Evolutionary conservation across 1,140 invertebrate species (phyloP).

Genomic region (Sipha flava): DNA sequence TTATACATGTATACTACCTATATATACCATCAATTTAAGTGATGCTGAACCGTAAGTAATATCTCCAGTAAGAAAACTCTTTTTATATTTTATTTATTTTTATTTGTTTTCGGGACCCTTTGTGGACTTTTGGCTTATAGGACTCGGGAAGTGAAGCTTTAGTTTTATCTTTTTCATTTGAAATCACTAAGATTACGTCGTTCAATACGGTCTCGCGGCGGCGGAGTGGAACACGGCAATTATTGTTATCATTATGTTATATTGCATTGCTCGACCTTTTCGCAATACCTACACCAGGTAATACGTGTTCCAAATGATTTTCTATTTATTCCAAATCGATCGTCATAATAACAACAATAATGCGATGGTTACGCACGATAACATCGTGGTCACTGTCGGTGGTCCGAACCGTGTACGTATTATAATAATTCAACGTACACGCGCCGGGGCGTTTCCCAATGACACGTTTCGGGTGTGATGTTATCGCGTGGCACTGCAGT

Average conservation of each 20-base stretch:
- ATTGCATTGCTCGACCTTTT: too few relatives aligned
- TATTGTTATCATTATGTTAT: neutral
- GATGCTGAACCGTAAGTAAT: constrained; percentile 17
- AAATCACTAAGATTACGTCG: neutral
- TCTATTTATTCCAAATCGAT: neutral
- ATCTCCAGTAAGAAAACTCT: constrained; percentile 10
- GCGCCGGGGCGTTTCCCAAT: neutral
- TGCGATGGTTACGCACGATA: neutral
- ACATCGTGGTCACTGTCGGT: too few relatives aligned
- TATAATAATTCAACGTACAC: neutral
- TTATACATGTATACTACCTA: neutral
- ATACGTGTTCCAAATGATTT: neutral
- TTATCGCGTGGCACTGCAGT: too few relatives aligned
- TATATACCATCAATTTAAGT: constrained; percentile 16
- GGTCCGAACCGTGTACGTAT: neutral
- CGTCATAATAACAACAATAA: too few relatives aligned
- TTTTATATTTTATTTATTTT: neutral
- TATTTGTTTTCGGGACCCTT: constrained; percentile 11
- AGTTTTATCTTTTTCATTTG: neutral
- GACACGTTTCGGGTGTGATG: neutral
- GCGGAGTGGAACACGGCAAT: neutral
- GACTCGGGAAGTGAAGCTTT: neutral
- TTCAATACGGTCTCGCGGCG: neutral
- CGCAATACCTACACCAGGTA: too few relatives aligned
- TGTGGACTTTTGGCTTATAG: constrained; percentile 16